These are phyloP conservation scores for Nothoprocta perdicaria DNA, from an alignment of 2,113 vertebrate genomes.

Conservation along the genomic window DNA sequence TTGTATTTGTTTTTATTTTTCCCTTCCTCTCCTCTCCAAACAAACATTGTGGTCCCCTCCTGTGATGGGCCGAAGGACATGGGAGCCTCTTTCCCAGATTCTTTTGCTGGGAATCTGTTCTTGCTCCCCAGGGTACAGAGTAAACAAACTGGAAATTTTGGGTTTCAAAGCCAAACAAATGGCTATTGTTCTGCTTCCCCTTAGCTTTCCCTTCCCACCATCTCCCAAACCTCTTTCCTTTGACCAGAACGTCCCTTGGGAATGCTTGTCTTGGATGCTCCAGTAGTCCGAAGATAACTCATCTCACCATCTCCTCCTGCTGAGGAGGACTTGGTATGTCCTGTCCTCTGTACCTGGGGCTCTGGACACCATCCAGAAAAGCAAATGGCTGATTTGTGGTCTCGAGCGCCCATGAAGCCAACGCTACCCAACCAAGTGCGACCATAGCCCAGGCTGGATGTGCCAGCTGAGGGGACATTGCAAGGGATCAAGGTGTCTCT, in stretches of 20 bases:
- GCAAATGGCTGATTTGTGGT: neutral
- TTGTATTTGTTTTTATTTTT: too few species aligned
- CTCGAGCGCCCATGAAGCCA: neutral
- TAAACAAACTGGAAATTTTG: slow-evolving; percentile 47
- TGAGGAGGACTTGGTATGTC: neutral
- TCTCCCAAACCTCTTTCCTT: slow-evolving; percentile 25
- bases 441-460: neutral
- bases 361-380: neutral
- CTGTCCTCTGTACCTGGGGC: neutral
- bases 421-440: neutral
- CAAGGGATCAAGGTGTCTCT: neutral
- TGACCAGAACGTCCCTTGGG: neutral
- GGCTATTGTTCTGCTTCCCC: slow-evolving; percentile 28
- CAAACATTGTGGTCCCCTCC: neutral
- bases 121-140: neutral
- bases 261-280: neutral
- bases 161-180: slow-evolving; percentile 48
- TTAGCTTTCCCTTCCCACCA: slow-evolving; percentile 26
- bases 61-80: neutral
- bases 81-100: slow-evolving; percentile 31
- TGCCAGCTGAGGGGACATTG: neutral
- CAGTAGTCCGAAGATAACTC: neutral
- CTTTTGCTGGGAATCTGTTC: slow-evolving; percentile 14
- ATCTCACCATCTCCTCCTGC: neutral
- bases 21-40: neutral